These are phyloP conservation scores for Penaeus vannamei DNA, from an alignment of 1,140 invertebrate species.

Conservation along the genomic window DNA sequence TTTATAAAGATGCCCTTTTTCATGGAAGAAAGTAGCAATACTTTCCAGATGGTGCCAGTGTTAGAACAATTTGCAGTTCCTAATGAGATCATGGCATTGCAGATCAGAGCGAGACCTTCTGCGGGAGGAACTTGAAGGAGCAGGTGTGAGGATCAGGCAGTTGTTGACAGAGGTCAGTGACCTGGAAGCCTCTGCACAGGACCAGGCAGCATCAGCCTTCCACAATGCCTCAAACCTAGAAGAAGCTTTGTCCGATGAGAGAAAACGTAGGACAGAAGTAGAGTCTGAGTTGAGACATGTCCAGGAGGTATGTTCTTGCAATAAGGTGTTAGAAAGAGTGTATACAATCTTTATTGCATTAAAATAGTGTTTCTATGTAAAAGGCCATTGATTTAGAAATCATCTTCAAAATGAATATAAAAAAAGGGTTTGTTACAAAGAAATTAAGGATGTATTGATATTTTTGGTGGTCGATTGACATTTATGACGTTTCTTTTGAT, in stretches of 20 bases:
- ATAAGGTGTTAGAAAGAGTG: too few species aligned
- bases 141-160: constrained; percentile 75
- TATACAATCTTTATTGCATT: too few species aligned
- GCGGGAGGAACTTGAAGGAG: constrained; percentile 77
- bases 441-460: neutral
- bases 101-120: constrained; percentile 77
- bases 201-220: constrained; percentile 70
- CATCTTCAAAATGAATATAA: too few species aligned
- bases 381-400: too few species aligned
- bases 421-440: neutral
- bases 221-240: constrained; percentile 37
- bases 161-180: constrained; percentile 76
- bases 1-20: too few species aligned
- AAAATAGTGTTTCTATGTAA: neutral
- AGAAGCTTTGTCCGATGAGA: constrained; percentile 44
- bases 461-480: too few species aligned
- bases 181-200: constrained; percentile 72
- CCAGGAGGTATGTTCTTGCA: constrained; percentile 38
- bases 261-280: constrained; percentile 30
- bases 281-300: constrained; percentile 53
- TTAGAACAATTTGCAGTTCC: neutral
- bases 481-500: too few species aligned
- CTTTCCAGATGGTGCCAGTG: neutral
- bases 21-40: too few species aligned
- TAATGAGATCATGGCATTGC: neutral